Base-by-base conservation (phyloP, 2,113 vertebrate species). In the Cochlearius cochlearius region DNA sequence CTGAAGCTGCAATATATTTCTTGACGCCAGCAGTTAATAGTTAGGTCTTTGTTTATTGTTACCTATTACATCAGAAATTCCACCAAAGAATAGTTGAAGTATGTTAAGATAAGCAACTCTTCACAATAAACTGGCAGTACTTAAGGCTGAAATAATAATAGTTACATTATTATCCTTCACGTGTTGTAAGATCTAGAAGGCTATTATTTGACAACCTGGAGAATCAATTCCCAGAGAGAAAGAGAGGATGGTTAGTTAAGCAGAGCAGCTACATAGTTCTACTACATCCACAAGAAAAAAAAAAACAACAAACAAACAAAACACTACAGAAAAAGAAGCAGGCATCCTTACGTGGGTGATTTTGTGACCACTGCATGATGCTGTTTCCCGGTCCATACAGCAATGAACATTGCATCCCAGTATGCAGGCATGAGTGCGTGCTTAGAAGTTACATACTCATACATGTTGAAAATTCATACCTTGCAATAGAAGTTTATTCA, bases 41-140 rank as follows among this genome's bases (percentile, higher is more conserved):
- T 79, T 79, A 18, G 29, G 39, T 83, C 86, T 92, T 90, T 88
- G 71, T 92, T 93, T 43, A 34, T 72, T 56, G 36, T 90, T 90
- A 34, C 13, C 43, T 58, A 26, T 91, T 52, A 53, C 62, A 56
- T 71, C 77, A 90, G 64, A 72, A 82, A 39, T 75, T 81, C 52
- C 50, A 38, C 39, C 32, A 22, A 82, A 64, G 32, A 17, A 39
- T 64, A 68, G 15, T 30, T 78, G 8, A 50, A 78, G 43, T 36
- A 18, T 30, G 15, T 74, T 59, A 52, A 92, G 74, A 90, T 93
- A 94, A 96, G 56, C 60, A 81, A 6, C 56, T 38, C 64, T 50
- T 77, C 32, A 79, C 81, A 90, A 78, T 78, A 76, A 86, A 72
- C 14, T 95, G 75, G 53, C 55, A 69, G 32, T 64, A 34, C 10